phyloP scores from a whole-genome alignment of 2,888 invertebrate genomes.

The Parapristionchus giblindavisi region DNA sequence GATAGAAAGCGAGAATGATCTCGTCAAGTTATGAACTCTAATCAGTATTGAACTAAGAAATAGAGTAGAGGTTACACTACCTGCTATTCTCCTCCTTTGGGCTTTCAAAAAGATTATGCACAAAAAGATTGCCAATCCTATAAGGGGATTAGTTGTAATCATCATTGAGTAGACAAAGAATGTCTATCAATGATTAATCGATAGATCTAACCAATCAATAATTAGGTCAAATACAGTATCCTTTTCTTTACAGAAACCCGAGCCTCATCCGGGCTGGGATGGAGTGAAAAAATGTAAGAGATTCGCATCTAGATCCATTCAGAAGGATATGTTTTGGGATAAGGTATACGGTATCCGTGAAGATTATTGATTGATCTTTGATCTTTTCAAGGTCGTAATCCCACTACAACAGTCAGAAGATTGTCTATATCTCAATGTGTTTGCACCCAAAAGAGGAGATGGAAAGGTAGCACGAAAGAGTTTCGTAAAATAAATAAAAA shows the following conservation, averaged over 20 bases:
- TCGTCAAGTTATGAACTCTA: no score
- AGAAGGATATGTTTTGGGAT: slow-evolving; percentile 63
- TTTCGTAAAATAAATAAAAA: not conserved
- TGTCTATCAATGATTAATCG: no score
- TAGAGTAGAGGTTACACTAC: no score
- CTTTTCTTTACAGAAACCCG: slow-evolving; percentile 55
- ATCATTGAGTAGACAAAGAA: no score
- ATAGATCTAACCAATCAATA: no score
- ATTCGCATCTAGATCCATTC: slow-evolving; percentile 55
- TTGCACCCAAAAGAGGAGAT: slow-evolving; percentile 50
- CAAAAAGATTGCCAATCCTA: no score
- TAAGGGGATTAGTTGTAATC: no score
- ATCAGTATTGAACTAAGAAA: no score
- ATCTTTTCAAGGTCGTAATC: slow-evolving; percentile 6
- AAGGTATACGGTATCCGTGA: slow-evolving; percentile 39
- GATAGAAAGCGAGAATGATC: no score
- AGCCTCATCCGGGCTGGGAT: slow-evolving; percentile 49
- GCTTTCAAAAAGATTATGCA: no score
- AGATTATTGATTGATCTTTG: not conserved
- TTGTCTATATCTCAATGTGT: slow-evolving; percentile 62
- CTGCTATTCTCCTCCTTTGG: no score
- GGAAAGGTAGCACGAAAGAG: slow-evolving; percentile 46
- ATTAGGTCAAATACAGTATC: no score
- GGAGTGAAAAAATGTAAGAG: slow-evolving; percentile 48
- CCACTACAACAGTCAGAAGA: slow-evolving; percentile 52